phyloP scores from a whole-genome alignment of 1,140 invertebrate species.

The Brachionus sp. region DNA sequence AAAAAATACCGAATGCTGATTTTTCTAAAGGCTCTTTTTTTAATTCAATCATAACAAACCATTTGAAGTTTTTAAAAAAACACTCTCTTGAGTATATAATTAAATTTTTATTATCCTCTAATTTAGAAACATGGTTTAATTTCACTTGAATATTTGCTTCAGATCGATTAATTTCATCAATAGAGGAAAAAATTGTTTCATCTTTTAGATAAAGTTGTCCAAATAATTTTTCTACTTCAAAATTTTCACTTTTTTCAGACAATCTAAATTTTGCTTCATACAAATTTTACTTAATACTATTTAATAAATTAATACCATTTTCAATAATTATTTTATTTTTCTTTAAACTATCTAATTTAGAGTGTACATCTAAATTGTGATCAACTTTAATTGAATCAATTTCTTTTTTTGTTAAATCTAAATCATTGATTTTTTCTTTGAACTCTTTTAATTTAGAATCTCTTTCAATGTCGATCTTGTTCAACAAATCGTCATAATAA shows the following conservation, averaged over 20 bases:
- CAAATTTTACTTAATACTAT: neutral
- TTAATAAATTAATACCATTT: neutral
- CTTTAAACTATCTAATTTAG: neutral
- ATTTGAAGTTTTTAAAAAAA: neutral
- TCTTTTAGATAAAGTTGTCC: neutral
- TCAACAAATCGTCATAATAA: neutral
- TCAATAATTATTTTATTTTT: neutral
- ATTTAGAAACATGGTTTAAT: neutral
- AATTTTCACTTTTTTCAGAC: neutral
- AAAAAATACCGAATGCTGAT: neutral
- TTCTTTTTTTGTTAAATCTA: neutral
- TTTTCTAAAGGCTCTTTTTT: neutral
- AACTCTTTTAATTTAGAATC: neutral
- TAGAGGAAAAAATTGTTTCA: neutral
- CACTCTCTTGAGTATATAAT: neutral
- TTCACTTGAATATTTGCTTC: neutral
- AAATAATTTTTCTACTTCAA: neutral
- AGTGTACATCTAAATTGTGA: neutral
- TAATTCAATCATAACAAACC: neutral
- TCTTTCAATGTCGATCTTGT: neutral
- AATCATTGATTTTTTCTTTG: neutral
- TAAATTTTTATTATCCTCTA: neutral
- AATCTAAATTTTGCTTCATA: neutral
- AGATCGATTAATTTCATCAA: neutral
- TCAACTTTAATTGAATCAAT: neutral